These are phyloP conservation scores for Clostera curtula DNA, from an alignment of 2,888 invertebrate species.

Conservation along the genomic window DNA sequence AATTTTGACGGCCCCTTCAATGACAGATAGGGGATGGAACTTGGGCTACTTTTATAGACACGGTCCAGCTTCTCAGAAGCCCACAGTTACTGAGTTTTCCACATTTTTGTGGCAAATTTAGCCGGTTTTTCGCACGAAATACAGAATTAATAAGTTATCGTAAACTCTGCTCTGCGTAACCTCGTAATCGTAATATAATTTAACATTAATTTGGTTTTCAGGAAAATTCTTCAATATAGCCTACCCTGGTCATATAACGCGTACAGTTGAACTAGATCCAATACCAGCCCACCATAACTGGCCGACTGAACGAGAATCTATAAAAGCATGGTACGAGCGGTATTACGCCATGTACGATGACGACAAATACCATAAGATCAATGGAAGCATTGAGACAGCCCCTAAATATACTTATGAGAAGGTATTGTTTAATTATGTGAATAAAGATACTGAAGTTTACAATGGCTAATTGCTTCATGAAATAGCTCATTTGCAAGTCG, in stretches of 20 bases:
- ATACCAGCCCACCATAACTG: conserved; percentile 38
- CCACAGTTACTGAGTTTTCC: no score
- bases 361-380: conserved; percentile 34
- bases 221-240: conserved; percentile 56
- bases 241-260: conserved; percentile 67
- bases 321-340: conserved; percentile 43
- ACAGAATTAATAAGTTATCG: no score
- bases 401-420: conserved; percentile 47
- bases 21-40: no score
- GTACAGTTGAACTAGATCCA: conserved; percentile 53
- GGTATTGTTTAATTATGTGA: no score
- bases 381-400: conserved; percentile 31
- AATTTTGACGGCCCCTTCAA: no score
- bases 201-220: conserved; percentile 24
- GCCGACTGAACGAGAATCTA: conserved; percentile 20
- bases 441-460: no score
- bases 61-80: no score
- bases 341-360: conserved; percentile 47
- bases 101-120: not conserved
- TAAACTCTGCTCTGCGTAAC: no score
- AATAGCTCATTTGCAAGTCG: no score
- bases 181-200: no score
- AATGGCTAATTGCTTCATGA: no score
- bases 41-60: no score
- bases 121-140: not conserved